Evolutionary conservation across 2,888 invertebrate species (phyloP).

Genomic region (Cybosia mesomella): DNA sequence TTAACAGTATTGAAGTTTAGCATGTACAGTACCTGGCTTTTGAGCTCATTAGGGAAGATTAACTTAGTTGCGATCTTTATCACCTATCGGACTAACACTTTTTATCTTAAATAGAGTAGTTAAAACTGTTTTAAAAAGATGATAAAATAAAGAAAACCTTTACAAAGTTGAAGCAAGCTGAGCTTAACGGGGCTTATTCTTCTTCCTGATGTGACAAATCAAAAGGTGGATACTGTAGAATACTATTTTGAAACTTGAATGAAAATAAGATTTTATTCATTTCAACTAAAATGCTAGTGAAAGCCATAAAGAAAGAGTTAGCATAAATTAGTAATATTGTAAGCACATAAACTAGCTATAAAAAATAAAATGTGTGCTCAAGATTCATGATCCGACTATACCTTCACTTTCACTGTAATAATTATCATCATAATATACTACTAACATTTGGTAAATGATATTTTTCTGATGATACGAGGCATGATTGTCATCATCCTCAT

Average conservation of each 20-base stretch:
- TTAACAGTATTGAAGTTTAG: conserved; percentile 9
- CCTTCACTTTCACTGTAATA: neutral
- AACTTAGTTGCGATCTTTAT: neutral
- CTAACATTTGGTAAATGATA: neutral
- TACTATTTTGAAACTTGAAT: neutral
- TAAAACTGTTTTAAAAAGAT: neutral
- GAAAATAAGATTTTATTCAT: neutral
- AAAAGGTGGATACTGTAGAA: neutral
- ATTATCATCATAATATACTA: neutral
- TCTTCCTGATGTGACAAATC: neutral
- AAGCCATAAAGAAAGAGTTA: neutral
- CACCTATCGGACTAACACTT: neutral
- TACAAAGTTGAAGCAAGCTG: neutral
- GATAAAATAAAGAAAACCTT: too few species aligned
- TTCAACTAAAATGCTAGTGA: neutral
- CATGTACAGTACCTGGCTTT: neutral
- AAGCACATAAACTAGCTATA: neutral
- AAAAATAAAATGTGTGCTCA: neutral
- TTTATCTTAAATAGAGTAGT: neutral
- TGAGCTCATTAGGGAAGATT: neutral
- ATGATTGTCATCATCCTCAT: too few species aligned
- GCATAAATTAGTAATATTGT: neutral
- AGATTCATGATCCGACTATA: neutral
- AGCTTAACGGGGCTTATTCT: neutral
- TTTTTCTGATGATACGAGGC: neutral